Evolutionary conservation across 2,113 vertebrate species (phyloP), one percentile per base, ranked within the genome.

Genomic region (Saiga tatarica): DNA sequence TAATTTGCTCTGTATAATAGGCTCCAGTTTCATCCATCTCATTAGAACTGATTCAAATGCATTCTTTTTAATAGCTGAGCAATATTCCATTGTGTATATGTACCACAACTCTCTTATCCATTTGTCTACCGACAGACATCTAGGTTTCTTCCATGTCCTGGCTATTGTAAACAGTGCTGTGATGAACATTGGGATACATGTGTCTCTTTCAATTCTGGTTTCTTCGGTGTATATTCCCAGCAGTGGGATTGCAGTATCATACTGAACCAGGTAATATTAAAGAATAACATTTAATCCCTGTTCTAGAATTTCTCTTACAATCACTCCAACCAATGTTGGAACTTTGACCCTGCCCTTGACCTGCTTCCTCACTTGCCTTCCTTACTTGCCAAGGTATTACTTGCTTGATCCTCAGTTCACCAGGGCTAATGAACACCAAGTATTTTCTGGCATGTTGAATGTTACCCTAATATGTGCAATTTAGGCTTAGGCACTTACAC

Each of bases 251-350:
- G 4, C 9, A 21, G 64, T n/a, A n/a, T 71, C 64, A 11, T 71
- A 71, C 11, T 2, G 17, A 71, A 19, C n/a, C 8, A 36, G n/a
- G n/a, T 30, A 86, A 21, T 83, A 78, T 86, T 93, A 71, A 85
- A 94, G 60, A 89, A 94, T 92, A 39, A 89, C 47, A 42, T 91
- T 89, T 91, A 91, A 95, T 57, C 45, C 28, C 53, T 36, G 2
- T 28, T 96, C 67, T 87, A 74, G 11, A 91, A 55, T 94, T 93
- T 53, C 28, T 95, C 71, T 88, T 84, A 59, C 33, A 14, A 92
- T 79, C 19, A 55, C 13, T 89, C 26, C 45, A 74, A 21, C 36
- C n/a, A 87, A 7, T 17, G 26, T n/a, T 96, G 36, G 50, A 88
- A 14, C 53, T 33, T 50, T 89, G 15, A 1, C 28, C 28, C 2